phyloP scores from a whole-genome alignment of 2,888 invertebrate genomes.

The Fragum fragum region DNA sequence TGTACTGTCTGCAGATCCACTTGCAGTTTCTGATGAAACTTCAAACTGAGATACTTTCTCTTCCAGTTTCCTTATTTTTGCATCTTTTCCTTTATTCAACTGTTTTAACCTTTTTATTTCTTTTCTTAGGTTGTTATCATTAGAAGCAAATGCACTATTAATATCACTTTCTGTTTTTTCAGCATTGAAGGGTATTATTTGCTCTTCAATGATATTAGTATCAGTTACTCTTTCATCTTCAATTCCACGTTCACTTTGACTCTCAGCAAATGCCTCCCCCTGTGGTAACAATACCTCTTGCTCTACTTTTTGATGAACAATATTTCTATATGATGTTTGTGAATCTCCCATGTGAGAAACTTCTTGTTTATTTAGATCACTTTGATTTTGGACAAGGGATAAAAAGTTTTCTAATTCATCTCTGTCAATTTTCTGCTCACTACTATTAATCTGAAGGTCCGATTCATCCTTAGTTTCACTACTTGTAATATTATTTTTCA shows the following conservation, averaged over 20 bases:
- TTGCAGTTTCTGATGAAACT: background rate
- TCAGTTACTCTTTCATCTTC: background rate
- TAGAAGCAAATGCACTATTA: background rate
- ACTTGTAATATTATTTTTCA: too few species aligned
- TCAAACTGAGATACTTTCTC: constrained; percentile 29
- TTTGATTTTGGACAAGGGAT: too few species aligned
- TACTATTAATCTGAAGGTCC: too few species aligned
- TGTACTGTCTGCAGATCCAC: background rate
- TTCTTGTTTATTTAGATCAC: background rate
- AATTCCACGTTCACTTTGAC: background rate
- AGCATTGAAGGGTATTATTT: background rate
- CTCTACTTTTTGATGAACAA: background rate
- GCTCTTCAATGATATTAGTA: constrained; percentile 13
- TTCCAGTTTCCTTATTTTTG: constrained; percentile 70
- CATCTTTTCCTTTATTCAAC: constrained; percentile 70
- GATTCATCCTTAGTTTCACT: too few species aligned
- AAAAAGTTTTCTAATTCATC: too few species aligned
- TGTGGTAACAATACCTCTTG: background rate
- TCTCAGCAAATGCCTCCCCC: background rate
- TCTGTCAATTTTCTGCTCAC: too few species aligned
- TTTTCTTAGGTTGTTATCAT: constrained; percentile 20
- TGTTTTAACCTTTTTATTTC: constrained; percentile 52
- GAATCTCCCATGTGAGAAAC: background rate
- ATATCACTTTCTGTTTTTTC: constrained; percentile 10
- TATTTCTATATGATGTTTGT: background rate